Evolutionary conservation across 2,797 vertebrate genomes (phyloP).

Genomic region (Acestrorhynchus altus): DNA sequence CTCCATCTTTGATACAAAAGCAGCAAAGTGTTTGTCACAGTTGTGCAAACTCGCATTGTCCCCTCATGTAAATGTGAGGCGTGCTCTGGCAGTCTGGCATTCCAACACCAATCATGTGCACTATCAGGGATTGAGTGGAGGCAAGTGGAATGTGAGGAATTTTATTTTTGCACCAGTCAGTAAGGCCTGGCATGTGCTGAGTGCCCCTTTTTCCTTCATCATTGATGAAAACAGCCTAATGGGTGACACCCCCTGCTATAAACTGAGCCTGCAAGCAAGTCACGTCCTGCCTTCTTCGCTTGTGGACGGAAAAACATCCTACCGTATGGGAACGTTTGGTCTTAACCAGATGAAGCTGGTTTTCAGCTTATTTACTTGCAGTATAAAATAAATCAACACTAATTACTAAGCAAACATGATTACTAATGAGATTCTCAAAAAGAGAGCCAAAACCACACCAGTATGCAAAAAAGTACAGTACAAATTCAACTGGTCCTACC

Average conservation of each 20-base stretch:
- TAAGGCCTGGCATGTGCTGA: slow-evolving; percentile 74
- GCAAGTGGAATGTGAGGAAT: slow-evolving; percentile 70
- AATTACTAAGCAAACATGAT: too few species aligned
- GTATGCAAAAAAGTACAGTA: too few species aligned
- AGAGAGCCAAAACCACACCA: too few species aligned
- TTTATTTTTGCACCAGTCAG: slow-evolving; percentile 69
- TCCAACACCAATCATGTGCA: slow-evolving; percentile 67
- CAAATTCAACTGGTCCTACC: too few species aligned
- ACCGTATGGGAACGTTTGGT: background rate
- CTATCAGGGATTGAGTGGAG: slow-evolving; percentile 59
- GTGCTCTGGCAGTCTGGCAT: slow-evolving; percentile 59
- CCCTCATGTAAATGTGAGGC: slow-evolving; percentile 35
- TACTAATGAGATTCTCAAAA: too few species aligned
- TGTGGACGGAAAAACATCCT: slow-evolving; percentile 12
- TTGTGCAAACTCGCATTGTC: slow-evolving; percentile 46
- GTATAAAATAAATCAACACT: background rate
- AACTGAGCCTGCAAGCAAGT: slow-evolving; percentile 50
- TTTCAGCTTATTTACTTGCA: background rate
- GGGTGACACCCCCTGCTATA: slow-evolving; percentile 27
- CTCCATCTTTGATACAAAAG: background rate
- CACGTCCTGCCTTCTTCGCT: slow-evolving; percentile 2
- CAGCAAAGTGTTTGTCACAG: slow-evolving; percentile 13
- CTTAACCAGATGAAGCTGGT: background rate
- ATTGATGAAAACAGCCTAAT: slow-evolving; percentile 61
- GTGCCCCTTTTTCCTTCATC: slow-evolving; percentile 58